Conservation (phyloP, 2,888 invertebrate species). For the Tetrapedia diversipes region DNA sequence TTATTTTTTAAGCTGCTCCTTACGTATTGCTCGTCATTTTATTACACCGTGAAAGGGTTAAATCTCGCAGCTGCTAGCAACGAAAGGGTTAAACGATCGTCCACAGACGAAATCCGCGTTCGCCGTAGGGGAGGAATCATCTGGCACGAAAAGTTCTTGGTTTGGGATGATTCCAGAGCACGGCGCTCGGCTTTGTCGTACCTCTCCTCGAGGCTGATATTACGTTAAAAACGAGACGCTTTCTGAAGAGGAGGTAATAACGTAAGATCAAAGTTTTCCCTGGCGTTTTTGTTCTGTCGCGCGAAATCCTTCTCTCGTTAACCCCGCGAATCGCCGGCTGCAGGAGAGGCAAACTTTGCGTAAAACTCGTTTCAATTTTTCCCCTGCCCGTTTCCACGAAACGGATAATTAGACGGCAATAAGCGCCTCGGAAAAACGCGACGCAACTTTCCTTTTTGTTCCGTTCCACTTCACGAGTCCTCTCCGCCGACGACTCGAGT, state of each 20-base stretch:
- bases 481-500: too few species aligned
- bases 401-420: constrained; percentile 80
- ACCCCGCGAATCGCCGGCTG: constrained; percentile 55
- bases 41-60: too few species aligned
- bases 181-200: constrained; percentile 48
- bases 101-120: neutral
- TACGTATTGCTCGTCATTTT: too few species aligned
- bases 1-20: too few species aligned
- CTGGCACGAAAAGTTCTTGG: neutral
- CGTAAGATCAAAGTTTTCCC: constrained; percentile 80
- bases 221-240: constrained; percentile 71
- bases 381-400: constrained; percentile 74
- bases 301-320: constrained; percentile 22
- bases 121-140: neutral
- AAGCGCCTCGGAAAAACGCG: constrained; percentile 52
- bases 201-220: constrained; percentile 65
- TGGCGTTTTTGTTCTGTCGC: constrained; percentile 35
- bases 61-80: too few species aligned
- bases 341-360: constrained; percentile 66
- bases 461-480: neutral
- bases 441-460: neutral
- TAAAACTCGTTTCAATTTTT: constrained; percentile 80
- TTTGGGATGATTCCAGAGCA: constrained; percentile 36
- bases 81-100: neutral
- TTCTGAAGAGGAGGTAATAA: constrained; percentile 78